Percentiles rank a stretch among this genome's conserved stretches.
These are phyloP conservation scores for Miichthys miiuy DNA, from an alignment of 2,797 vertebrate genomes.

Conservation along the genomic window DNA sequence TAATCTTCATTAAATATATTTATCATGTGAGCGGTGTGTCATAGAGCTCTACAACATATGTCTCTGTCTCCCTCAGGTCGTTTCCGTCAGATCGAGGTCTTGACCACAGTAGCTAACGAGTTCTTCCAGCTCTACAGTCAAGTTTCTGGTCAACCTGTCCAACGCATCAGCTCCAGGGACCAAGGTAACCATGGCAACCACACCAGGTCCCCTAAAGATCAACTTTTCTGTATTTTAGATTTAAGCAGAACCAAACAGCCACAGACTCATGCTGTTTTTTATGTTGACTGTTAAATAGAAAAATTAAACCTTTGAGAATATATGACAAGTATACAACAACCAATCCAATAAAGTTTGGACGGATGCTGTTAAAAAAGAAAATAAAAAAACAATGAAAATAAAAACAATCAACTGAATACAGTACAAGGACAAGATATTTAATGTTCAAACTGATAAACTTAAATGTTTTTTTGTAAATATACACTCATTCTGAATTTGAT, in stretches of 20 bases:
- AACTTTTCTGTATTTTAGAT: background rate
- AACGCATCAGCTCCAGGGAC: conserved; percentile 88
- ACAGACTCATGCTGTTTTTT: background rate
- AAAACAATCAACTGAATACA: too few relatives aligned
- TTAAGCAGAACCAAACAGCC: background rate
- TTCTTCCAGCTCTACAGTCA: conserved; percentile 98
- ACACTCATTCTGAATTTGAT: too few relatives aligned
- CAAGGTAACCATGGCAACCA: conserved; percentile 65
- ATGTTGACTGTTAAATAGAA: background rate
- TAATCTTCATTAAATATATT: background rate
- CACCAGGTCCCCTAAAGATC: background rate
- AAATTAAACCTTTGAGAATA: background rate
- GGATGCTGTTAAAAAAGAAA: too few relatives aligned
- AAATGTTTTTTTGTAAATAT: too few relatives aligned
- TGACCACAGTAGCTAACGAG: conserved; percentile 96
- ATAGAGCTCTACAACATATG: too few relatives aligned
- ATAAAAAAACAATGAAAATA: too few relatives aligned
- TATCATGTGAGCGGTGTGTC: background rate
- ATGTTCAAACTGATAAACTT: too few relatives aligned
- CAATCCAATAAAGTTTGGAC: too few relatives aligned
- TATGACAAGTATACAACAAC: background rate
- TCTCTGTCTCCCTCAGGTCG: conserved; percentile 85
- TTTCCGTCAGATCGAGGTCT: conserved; percentile 98
- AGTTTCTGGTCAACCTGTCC: conserved; percentile 93
- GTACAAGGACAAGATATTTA: too few relatives aligned